Evolutionary conservation across 2,888 invertebrate genomes (phyloP).

Genomic region (Nudaria mundana): DNA sequence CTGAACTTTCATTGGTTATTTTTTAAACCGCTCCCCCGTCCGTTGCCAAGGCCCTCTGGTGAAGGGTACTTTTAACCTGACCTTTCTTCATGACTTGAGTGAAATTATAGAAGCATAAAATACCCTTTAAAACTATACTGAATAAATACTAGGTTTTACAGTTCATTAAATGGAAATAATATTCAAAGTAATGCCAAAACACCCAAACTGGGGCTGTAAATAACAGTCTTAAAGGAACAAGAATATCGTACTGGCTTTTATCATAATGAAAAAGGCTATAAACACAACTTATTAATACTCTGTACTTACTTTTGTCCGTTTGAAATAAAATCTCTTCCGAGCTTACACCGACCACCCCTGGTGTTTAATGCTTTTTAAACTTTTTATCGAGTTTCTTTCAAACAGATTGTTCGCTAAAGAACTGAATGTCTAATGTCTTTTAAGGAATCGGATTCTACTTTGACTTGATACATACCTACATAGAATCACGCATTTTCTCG

Average conservation of each 20-base stretch:
- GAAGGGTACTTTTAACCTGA: no score
- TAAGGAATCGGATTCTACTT: no score
- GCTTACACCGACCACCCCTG: not conserved
- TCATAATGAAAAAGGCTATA: conserved; percentile 6
- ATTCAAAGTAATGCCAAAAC: conserved; percentile 1
- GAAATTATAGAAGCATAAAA: no score
- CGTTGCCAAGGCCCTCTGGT: no score
- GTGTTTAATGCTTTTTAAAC: conserved; percentile 7
- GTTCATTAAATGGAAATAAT: not conserved
- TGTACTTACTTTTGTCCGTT: conserved; percentile 12
- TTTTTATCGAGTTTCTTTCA: conserved; percentile 12
- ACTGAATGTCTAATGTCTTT: no score
- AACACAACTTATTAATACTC: conserved; percentile 7
- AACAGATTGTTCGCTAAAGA: conserved; percentile 5
- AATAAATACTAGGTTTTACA: no score
- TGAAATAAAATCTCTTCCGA: conserved; percentile 16
- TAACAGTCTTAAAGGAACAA: conserved; percentile 5
- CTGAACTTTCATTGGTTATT: no score
- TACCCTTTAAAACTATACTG: no score
- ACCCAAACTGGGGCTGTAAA: conserved; percentile 7
- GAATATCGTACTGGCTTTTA: conserved; percentile 4
- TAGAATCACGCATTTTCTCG: no score
- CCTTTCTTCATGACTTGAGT: no score
- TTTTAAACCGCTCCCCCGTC: no score
- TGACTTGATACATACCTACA: no score